phyloP scores from a whole-genome alignment of 2,113 vertebrate genomes.

The Hydrochoerus hydrochaeris region DNA sequence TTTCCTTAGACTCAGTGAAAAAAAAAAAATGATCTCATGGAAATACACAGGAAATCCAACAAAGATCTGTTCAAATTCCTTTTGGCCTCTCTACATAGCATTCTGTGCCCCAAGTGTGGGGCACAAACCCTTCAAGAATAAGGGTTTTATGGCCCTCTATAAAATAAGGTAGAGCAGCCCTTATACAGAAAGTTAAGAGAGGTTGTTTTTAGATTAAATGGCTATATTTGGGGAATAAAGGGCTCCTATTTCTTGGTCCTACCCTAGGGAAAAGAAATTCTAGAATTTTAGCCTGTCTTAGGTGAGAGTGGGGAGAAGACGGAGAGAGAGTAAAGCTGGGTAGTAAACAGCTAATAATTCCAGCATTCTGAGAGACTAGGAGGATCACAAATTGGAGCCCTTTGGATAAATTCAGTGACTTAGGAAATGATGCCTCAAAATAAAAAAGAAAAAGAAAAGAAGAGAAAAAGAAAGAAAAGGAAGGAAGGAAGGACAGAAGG shows the following conservation, averaged over 20 bases:
- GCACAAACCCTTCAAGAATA: neutral
- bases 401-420: neutral
- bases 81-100: neutral
- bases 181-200: neutral
- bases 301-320: no score
- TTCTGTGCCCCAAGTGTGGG: no score
- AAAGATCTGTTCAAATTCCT: neutral
- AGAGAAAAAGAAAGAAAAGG: no score
- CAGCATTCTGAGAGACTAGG: neutral
- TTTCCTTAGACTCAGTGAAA: neutral
- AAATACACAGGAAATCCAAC: neutral
- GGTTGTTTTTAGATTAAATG: neutral
- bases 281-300: neutral
- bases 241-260: neutral
- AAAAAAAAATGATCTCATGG: neutral
- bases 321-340: neutral
- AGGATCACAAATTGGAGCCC: neutral
- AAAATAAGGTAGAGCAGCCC: neutral
- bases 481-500: no score
- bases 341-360: neutral
- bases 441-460: no score
- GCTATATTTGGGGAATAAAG: neutral
- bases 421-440: neutral
- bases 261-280: neutral
- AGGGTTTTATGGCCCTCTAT: neutral